Evolutionary conservation across 2,113 vertebrate genomes (phyloP).

Genomic region (Catharus minimus): DNA sequence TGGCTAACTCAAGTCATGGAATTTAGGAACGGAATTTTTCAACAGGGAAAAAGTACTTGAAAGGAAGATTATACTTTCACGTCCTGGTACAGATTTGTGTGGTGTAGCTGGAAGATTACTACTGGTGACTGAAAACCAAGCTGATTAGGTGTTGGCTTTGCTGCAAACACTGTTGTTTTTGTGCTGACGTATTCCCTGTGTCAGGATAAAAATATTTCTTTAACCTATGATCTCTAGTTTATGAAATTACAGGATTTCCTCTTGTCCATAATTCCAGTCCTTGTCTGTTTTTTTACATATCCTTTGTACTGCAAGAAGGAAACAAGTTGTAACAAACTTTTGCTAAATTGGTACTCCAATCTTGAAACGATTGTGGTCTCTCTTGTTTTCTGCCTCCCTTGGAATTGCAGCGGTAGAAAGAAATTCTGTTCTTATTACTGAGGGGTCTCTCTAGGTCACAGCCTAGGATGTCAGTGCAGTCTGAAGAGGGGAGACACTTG

Average conservation of each 20-base stretch:
- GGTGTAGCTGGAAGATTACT: neutral
- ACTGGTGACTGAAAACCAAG: neutral
- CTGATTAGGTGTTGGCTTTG: fast-evolving
- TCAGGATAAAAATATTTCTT: neutral
- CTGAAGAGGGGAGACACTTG: neutral
- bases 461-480: neutral
- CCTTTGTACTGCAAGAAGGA: neutral
- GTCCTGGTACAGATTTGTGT: neutral
- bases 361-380: neutral
- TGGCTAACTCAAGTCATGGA: neutral
- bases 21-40: neutral
- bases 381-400: neutral
- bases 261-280: neutral
- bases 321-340: neutral
- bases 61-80: neutral
- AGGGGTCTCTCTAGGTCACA: fast-evolving
- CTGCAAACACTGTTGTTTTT: neutral
- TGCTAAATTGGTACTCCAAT: neutral
- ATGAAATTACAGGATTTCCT: conserved; percentile 47
- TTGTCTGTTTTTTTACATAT: neutral
- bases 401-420: neutral
- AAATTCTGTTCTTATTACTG: neutral
- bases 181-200: neutral
- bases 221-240: neutral
- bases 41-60: neutral